Evolutionary conservation across 2,888 invertebrate species (phyloP).

Genomic region (Drosophila diplacantha): DNA sequence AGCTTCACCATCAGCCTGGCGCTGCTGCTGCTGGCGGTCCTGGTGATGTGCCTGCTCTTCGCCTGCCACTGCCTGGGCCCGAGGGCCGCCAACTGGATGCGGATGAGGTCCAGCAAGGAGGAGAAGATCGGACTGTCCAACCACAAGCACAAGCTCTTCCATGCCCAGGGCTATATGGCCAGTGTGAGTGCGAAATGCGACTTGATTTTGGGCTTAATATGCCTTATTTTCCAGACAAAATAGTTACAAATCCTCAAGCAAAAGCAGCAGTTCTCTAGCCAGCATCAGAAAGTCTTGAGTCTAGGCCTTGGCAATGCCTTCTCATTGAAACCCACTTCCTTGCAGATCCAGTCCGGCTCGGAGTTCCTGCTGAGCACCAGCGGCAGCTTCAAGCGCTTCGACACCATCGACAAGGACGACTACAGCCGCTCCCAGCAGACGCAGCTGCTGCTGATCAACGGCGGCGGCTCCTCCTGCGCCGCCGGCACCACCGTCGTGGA

Average conservation of each 20-base stretch:
- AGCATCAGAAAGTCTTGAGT: too few species aligned
- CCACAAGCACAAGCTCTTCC: slow-evolving; percentile 79
- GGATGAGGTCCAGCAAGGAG: slow-evolving; percentile 76
- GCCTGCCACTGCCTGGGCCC: slow-evolving; percentile 76
- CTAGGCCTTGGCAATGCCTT: too few species aligned
- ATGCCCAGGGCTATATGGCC: slow-evolving; percentile 84
- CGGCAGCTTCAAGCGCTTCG: slow-evolving; percentile 83
- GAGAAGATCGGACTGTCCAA: slow-evolving; percentile 78
- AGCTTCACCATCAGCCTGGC: slow-evolving; percentile 70
- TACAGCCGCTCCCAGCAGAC: slow-evolving; percentile 69
- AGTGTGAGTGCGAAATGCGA: slow-evolving; percentile 61
- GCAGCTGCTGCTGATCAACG: slow-evolving; percentile 34
- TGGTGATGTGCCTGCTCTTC: slow-evolving; percentile 73
- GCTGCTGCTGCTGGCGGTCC: slow-evolving; percentile 67
- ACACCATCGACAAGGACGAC: slow-evolving; percentile 81
- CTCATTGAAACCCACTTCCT: background rate
- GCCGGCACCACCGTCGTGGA: slow-evolving; percentile 9
- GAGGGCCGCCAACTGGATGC: slow-evolving; percentile 75
- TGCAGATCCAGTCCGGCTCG: slow-evolving; percentile 82
- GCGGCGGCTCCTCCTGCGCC: background rate
- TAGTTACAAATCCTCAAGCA: too few species aligned
- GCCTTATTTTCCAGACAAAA: too few species aligned
- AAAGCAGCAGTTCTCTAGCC: too few species aligned
- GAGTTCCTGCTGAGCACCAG: slow-evolving; percentile 82
- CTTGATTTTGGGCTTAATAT: too few species aligned